Conservation (phyloP, 2,888 invertebrate species). For the Carabus problematicus region DNA sequence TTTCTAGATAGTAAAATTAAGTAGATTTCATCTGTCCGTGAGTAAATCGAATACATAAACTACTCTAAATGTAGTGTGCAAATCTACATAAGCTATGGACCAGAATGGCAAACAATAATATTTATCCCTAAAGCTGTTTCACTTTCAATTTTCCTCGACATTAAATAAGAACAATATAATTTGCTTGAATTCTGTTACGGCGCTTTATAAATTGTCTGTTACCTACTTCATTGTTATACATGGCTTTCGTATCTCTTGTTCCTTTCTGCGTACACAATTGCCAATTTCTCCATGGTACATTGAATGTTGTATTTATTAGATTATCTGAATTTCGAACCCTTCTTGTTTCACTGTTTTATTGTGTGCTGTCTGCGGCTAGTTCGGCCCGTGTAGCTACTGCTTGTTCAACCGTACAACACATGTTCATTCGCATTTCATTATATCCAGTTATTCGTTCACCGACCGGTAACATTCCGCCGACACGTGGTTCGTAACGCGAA, state of each 20-base stretch:
- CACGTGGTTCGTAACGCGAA: too few relatives aligned
- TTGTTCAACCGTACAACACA: neutral
- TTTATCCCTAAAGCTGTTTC: slow-evolving; percentile 4
- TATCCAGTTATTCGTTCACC: neutral
- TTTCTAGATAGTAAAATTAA: too few relatives aligned
- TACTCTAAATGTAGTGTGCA: slow-evolving; percentile 1
- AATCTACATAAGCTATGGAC: neutral
- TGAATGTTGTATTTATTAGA: slow-evolving; percentile 3
- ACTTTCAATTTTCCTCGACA: slow-evolving; percentile 14
- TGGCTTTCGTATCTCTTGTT: slow-evolving; percentile 16
- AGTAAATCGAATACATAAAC: too few relatives aligned
- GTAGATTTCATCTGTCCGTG: too few relatives aligned
- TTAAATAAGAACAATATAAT: neutral
- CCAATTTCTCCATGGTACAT: slow-evolving; percentile 1
- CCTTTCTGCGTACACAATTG: slow-evolving; percentile 12
- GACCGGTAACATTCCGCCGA: too few relatives aligned
- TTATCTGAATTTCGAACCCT: neutral
- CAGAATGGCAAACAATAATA: neutral
- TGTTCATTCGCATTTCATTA: slow-evolving; percentile 6
- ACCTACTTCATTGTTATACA: slow-evolving; percentile 14
- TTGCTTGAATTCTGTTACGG: slow-evolving; percentile 1
- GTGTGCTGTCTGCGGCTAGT: neutral
- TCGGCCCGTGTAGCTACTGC: neutral
- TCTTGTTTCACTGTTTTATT: slow-evolving; percentile 1
- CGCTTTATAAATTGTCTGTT: slow-evolving; percentile 5